A percentile compares a stretch with the other conserved stretches of the same genome.
These are phyloP conservation scores for Calephelis nemesis DNA, from an alignment of 1,140 invertebrate genomes.

Conservation along the genomic window DNA sequence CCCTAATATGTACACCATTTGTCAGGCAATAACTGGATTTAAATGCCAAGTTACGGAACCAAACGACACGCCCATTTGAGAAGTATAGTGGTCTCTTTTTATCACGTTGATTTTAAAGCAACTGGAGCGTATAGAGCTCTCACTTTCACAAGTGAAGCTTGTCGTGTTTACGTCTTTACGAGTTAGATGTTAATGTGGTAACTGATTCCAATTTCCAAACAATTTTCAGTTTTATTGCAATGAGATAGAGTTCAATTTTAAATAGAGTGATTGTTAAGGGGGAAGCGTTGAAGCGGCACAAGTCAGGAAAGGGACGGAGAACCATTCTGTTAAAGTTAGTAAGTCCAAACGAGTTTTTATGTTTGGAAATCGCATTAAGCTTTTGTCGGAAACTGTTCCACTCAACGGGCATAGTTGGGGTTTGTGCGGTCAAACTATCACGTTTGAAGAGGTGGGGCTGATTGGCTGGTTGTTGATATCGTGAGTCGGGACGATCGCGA, in stretches of 20 bases:
- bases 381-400: constrained; percentile 78
- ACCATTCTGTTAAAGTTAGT: constrained; percentile 70
- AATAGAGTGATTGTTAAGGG: constrained; percentile 38
- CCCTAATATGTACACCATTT: constrained; percentile 77
- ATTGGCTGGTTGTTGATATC: constrained; percentile 78
- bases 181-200: constrained; percentile 50
- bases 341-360: constrained; percentile 77
- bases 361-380: constrained; percentile 79
- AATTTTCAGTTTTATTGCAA: constrained; percentile 27
- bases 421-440: constrained; percentile 74
- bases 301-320: constrained; percentile 56
- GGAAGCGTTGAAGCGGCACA: constrained; percentile 62
- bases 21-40: constrained; percentile 78
- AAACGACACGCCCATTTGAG: constrained; percentile 54
- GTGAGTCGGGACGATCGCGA: constrained; percentile 68
- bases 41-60: constrained; percentile 63
- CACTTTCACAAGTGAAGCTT: constrained; percentile 43
- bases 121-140: constrained; percentile 34
- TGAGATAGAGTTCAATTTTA: constrained; percentile 26
- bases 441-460: constrained; percentile 75
- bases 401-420: constrained; percentile 75
- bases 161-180: constrained; percentile 54
- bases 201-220: constrained; percentile 29
- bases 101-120: constrained; percentile 21
- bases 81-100: constrained; percentile 48